Evolutionary conservation across 2,888 invertebrate genomes (phyloP).

Genomic region (Corythucha ciliata): DNA sequence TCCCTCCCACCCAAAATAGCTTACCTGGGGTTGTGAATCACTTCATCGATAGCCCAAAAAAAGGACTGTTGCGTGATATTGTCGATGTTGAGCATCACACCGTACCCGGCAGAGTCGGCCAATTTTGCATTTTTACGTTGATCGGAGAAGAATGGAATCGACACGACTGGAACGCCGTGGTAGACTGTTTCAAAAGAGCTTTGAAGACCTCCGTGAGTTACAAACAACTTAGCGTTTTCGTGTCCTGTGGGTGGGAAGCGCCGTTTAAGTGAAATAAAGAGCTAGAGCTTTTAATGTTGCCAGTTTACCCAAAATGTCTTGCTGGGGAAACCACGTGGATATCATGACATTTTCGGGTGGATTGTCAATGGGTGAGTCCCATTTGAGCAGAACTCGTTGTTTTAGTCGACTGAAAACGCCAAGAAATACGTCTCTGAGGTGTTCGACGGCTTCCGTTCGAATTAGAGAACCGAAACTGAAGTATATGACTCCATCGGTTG

Average conservation of each 20-base stretch:
- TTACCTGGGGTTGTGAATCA: conserved; percentile 11
- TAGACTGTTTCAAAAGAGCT: conserved; percentile 32
- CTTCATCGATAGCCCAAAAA: conserved; percentile 11
- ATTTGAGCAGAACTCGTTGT: conserved; percentile 75
- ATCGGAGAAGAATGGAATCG: conserved; percentile 33
- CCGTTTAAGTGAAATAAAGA: not conserved
- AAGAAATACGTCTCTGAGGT: conserved; percentile 57
- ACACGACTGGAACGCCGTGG: conserved; percentile 32
- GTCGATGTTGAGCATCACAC: conserved; percentile 9
- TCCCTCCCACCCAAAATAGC: not conserved
- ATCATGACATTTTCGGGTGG: not conserved
- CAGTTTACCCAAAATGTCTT: conserved; percentile 1
- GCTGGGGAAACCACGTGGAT: not conserved
- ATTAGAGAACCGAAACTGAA: conserved; percentile 82
- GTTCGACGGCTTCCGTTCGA: conserved; percentile 55
- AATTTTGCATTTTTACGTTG: conserved; percentile 42
- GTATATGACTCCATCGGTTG: conserved; percentile 60
- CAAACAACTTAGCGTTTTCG: conserved; percentile 24
- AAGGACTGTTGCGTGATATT: conserved; percentile 12
- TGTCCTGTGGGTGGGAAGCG: conserved; percentile 18
- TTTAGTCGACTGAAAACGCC: conserved; percentile 65
- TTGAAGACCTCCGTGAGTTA: conserved; percentile 27
- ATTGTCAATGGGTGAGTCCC: conserved; percentile 61
- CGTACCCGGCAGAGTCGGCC: conserved; percentile 41
- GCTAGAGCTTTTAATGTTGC: not conserved